phyloP scores from a whole-genome alignment of 2,797 vertebrate genomes.

The Sus cebifrons region DNA sequence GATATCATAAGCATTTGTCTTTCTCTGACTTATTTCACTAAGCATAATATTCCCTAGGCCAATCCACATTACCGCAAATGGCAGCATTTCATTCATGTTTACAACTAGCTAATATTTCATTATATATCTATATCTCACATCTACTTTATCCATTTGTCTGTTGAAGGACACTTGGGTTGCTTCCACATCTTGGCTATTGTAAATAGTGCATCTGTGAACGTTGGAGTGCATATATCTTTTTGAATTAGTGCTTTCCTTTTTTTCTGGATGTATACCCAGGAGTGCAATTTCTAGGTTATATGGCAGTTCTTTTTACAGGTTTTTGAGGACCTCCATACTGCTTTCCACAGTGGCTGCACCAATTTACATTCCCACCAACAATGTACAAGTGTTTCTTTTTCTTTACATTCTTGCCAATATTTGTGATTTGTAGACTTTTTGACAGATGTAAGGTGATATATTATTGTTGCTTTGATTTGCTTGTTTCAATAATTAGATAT shows the following conservation, averaged over 20 bases:
- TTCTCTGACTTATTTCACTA: background rate
- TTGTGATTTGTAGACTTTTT: background rate
- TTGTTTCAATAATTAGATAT: background rate
- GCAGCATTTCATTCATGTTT: background rate
- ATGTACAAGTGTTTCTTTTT: background rate
- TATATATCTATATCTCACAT: background rate
- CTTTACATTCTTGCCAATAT: too few relatives aligned
- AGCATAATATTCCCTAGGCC: background rate
- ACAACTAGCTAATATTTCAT: background rate
- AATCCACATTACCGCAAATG: background rate
- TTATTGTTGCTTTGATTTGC: background rate
- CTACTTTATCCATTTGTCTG: background rate
- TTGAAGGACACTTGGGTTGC: background rate
- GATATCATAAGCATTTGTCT: background rate
- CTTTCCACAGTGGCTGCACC: background rate
- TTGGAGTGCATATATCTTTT: background rate
- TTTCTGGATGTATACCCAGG: background rate
- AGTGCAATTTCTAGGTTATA: background rate
- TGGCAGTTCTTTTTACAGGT: background rate
- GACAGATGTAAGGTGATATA: background rate
- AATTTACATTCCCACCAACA: background rate
- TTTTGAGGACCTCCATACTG: background rate
- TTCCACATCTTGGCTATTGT: background rate
- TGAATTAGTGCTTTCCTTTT: background rate
- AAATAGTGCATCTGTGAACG: background rate